phyloP scores from a whole-genome alignment of 2,797 vertebrate species.

The Mormyrus proboscirostris region DNA sequence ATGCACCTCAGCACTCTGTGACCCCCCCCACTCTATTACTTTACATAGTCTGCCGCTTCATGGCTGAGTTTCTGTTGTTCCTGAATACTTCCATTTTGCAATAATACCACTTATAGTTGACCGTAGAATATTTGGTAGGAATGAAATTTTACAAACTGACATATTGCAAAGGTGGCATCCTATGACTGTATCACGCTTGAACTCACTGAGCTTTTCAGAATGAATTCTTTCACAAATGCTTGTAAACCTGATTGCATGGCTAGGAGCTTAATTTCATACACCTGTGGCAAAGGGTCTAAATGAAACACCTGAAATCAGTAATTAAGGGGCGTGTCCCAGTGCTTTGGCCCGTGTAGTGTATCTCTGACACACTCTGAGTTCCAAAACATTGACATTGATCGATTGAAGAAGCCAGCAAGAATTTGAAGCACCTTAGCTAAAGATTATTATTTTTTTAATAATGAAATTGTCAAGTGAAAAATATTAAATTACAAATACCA shows the following conservation, averaged over 20 bases:
- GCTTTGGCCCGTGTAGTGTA: background rate
- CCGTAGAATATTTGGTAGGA: background rate
- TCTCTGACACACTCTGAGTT: background rate
- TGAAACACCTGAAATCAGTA: background rate
- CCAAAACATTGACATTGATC: background rate
- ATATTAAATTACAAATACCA: background rate
- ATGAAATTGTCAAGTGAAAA: background rate
- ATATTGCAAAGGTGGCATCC: background rate
- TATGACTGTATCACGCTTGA: background rate
- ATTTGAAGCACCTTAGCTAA: background rate
- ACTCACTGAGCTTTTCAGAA: background rate
- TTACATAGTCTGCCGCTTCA: background rate
- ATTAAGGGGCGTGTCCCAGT: background rate
- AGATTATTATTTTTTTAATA: background rate
- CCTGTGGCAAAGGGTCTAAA: background rate
- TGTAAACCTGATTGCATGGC: background rate
- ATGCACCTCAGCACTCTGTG: background rate
- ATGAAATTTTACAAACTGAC: background rate
- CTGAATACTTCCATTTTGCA: background rate
- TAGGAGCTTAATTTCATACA: background rate
- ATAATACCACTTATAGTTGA: background rate
- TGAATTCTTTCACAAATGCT: background rate
- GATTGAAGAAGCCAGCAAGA: background rate
- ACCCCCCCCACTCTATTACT: background rate
- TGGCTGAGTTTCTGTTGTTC: background rate